Conservation (phyloP, 2,113 vertebrate genomes). For the Rhea pennata region DNA sequence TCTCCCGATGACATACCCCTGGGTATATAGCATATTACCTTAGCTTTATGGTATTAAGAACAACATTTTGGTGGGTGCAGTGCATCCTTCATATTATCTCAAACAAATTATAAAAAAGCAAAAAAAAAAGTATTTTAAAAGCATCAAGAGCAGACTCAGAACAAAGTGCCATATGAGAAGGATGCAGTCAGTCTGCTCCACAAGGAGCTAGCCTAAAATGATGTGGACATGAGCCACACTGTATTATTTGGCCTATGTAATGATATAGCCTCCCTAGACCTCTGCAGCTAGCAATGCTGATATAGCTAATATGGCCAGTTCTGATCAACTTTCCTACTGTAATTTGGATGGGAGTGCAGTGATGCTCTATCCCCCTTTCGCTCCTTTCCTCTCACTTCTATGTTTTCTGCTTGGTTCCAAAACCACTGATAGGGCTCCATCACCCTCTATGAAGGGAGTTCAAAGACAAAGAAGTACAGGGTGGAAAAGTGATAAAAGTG, state of each 20-base stretch:
- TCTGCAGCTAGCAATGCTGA: fast-evolving
- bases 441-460: neutral
- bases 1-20: neutral
- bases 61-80: neutral
- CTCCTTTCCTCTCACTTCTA: neutral
- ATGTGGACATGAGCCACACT: neutral
- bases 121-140: neutral
- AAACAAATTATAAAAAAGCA: neutral
- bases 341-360: neutral
- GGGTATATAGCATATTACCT: neutral
- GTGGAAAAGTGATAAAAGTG: neutral
- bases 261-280: neutral
- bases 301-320: fast-evolving
- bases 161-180: neutral
- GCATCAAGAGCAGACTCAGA: neutral
- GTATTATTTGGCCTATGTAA: neutral
- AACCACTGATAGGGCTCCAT: neutral
- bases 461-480: neutral
- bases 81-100: neutral
- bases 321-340: neutral
- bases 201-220: neutral
- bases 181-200: neutral
- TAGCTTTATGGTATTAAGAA: neutral
- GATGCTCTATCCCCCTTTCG: neutral
- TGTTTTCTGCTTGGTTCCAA: neutral